Percentiles rank a stretch among this genome's conserved stretches.
phyloP scores from a whole-genome alignment of 2,113 vertebrate genomes.

The Carettochelys insculpta region DNA sequence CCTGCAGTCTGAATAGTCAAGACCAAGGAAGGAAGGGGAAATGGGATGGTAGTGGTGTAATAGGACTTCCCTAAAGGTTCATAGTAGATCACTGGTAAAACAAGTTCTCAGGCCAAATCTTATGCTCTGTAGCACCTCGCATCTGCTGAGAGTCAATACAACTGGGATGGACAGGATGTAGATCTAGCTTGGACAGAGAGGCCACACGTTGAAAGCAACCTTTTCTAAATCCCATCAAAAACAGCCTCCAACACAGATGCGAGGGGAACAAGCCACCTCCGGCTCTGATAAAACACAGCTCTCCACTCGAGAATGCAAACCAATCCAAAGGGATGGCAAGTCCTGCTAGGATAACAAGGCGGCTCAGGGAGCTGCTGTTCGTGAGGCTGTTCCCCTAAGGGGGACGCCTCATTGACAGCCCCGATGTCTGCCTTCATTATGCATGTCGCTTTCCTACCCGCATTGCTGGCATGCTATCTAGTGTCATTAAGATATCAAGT shows the following conservation, averaged over 20 bases:
- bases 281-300: not conserved
- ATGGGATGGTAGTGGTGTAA: not conserved
- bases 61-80: not conserved
- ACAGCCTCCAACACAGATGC: fast-evolving
- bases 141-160: not conserved
- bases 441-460: constrained; percentile 41
- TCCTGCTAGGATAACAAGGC: not conserved
- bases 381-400: not conserved
- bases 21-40: not conserved
- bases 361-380: not conserved
- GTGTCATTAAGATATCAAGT: constrained; percentile 82
- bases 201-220: not conserved
- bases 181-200: not conserved
- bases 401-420: not conserved
- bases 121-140: not conserved
- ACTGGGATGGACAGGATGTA: too few species aligned
- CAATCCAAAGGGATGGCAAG: not conserved
- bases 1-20: not conserved
- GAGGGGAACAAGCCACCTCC: fast-evolving
- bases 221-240: fast-evolving
- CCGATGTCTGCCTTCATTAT: constrained; percentile 56
- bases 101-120: not conserved
- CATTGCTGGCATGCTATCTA: constrained; percentile 67
- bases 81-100: not conserved
- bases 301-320: fast-evolving